Evolutionary conservation across 2,113 vertebrate species (phyloP), one percentile per base, ranked within the genome.

Genomic region (Dunckerocampus dactyliophorus): DNA sequence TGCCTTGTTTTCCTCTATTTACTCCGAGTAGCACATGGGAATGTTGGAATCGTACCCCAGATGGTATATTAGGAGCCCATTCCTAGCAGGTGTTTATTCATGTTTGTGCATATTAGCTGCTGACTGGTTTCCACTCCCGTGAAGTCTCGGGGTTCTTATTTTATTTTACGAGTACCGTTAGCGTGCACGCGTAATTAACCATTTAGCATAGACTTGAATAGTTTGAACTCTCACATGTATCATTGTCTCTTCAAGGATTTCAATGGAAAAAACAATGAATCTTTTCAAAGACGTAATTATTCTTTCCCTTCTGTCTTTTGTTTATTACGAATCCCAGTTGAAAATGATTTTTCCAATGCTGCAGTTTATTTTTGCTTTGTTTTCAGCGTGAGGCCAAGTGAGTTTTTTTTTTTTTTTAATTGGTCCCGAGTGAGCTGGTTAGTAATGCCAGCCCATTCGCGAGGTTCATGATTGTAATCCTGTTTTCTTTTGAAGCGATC

Each of bases 381-480:
- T 8, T 34, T 34, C 31, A 14, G 39, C 5, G 39, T 43, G 37
- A 82, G 73, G 68, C 65, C 65, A 68, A 73, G 54, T 46, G 82
- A 82, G 75, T 67, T 42, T 65, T 74, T 70, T 43, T 65, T 74
- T 70, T 43, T 53, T 81, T 83, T 78, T 84, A 86, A 87, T 87
- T 86, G 73, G 82, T 79, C 79, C 78, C 76, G 2, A 14, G 69
- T 52, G 83, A 77, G 54, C 22, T 54, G 47, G 71, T 71, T 74
- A 48, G 46, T 61, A 75, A 67, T 72, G 65, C 67, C 63, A 72
- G 67, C 70, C 80, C 71, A 72, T 70, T 64, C 67, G 66, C 47
- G 51, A 74, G 60, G 74, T 76, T 77, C 52, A 68, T 50, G 66
- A 57, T 50, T 54, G 3, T 60, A 60, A 63, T 70, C 57, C 71